Base-by-base conservation (phyloP, 2,888 invertebrate species). In the Creontiades dilutus region DNA sequence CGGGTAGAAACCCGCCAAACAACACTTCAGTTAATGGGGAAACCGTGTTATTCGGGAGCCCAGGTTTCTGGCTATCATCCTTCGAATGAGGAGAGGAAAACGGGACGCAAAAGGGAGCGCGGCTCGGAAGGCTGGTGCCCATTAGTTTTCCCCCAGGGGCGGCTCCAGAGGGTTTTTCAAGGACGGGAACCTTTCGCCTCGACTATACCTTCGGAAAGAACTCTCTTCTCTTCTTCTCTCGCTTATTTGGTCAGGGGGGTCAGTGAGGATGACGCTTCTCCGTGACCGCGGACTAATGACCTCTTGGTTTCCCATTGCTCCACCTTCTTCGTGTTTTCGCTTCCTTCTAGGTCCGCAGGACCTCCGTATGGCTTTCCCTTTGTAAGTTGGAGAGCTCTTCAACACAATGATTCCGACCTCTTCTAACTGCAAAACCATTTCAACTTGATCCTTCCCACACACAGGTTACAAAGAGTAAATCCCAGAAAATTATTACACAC, bases 11-110 rank as follows among this genome's bases (percentile, higher is more conserved):
- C 52, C 52, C 52, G 23, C 75, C 86, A 27, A 46, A 85, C 37
- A 86, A 86, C 86, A 86, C 86, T 86, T 86, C 27, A 75, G 68
- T 75, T 86, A 86, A 86, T 86, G 86, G 86, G 68, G 68, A 86
- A 86, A 47, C 86, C 86, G 86, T 86, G 86, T 86, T 86, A 19
- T 86, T 47, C 85, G 55, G 28, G 19, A n/a, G 85, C 23, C 85
- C 55, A 61, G 85, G 55, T 23, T 68, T 37, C 55, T 61, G 52
- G 85, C 85, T 85, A 85, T 85, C 85, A 86, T 75, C 86, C 48
- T 52, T 48, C 19, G 85, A 46, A 85, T 46, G n/a, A 52, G 55
- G 27, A 57, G 52, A 48, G 85, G 61, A 75, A 86, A 75, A 86
- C 52, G 37, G 85, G 37, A 27, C 52, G 47, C 48, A 16, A 57